Evolutionary conservation across 2,888 invertebrate genomes (phyloP).

Genomic region (Invenusta paracnida): DNA sequence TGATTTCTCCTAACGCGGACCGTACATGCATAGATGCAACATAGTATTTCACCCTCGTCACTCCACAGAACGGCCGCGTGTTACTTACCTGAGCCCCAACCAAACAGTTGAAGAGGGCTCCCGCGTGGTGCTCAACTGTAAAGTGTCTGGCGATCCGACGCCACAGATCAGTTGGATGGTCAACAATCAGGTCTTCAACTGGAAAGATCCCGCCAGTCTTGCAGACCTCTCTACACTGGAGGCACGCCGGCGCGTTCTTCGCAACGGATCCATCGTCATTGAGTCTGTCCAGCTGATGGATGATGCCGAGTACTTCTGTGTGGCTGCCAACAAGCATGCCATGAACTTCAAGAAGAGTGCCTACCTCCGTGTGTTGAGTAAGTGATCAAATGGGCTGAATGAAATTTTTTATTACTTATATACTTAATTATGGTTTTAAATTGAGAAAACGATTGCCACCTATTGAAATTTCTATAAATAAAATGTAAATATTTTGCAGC

Average conservation of each 20-base stretch:
- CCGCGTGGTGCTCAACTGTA: slow-evolving; percentile 6
- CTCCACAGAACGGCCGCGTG: slow-evolving; percentile 19
- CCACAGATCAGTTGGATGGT: slow-evolving; percentile 36
- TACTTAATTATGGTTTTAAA: too few relatives aligned
- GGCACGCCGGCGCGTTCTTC: not conserved
- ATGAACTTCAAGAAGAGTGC: not conserved
- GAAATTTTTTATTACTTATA: too few relatives aligned
- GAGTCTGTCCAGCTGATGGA: slow-evolving; percentile 8
- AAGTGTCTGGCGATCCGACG: slow-evolving; percentile 10
- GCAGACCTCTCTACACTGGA: too few relatives aligned
- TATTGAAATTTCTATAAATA: too few relatives aligned
- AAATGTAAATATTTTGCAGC: too few relatives aligned
- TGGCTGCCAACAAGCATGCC: slow-evolving; percentile 20
- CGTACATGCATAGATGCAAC: too few relatives aligned
- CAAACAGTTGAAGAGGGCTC: slow-evolving; percentile 37
- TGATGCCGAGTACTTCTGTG: slow-evolving; percentile 31
- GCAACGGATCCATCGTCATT: slow-evolving; percentile 32
- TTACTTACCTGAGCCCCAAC: not conserved
- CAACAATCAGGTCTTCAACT: not conserved
- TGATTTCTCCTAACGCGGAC: too few relatives aligned
- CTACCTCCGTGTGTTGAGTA: slow-evolving; percentile 25
- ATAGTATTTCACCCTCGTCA: too few relatives aligned
- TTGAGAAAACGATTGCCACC: too few relatives aligned
- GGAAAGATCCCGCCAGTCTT: not conserved
- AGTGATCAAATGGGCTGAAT: not conserved